These are phyloP conservation scores for Oreohelix idahoensis DNA, from an alignment of 1,140 invertebrate genomes.

Conservation along the genomic window DNA sequence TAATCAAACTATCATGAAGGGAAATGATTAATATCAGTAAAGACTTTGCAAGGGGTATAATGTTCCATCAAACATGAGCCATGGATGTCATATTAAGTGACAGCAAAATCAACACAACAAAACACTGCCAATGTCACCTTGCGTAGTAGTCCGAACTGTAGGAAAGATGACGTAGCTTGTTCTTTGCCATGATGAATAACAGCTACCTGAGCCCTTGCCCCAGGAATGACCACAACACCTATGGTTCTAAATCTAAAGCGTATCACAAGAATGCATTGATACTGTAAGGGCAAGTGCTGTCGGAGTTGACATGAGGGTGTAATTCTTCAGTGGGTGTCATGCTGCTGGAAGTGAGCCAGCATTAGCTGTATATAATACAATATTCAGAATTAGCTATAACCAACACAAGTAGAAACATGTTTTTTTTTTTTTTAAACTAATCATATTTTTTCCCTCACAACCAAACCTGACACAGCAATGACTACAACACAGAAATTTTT, in stretches of 20 bases:
- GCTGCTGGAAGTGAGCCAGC: background rate
- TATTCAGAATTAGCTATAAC: background rate
- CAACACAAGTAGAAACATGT: too few species aligned
- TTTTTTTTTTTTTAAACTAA: too few species aligned
- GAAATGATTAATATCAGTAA: too few species aligned
- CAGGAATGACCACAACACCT: conserved; percentile 7
- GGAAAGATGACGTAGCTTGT: background rate
- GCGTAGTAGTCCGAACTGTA: background rate
- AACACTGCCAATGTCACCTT: background rate
- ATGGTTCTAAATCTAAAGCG: background rate
- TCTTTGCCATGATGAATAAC: background rate
- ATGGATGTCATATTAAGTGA: too few species aligned
- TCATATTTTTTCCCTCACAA: too few species aligned
- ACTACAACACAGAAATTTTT: too few species aligned
- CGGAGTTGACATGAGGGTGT: background rate
- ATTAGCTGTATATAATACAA: background rate
- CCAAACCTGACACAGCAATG: too few species aligned
- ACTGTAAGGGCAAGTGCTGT: background rate
- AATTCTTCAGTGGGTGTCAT: background rate
- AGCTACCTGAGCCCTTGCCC: background rate
- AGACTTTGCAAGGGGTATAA: too few species aligned
- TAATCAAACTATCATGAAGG: too few species aligned
- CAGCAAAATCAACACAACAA: too few species aligned
- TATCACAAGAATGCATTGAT: background rate
- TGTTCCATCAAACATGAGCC: too few species aligned